Conservation (phyloP, 2,113 vertebrate species). For the Sula dactylatra region DNA sequence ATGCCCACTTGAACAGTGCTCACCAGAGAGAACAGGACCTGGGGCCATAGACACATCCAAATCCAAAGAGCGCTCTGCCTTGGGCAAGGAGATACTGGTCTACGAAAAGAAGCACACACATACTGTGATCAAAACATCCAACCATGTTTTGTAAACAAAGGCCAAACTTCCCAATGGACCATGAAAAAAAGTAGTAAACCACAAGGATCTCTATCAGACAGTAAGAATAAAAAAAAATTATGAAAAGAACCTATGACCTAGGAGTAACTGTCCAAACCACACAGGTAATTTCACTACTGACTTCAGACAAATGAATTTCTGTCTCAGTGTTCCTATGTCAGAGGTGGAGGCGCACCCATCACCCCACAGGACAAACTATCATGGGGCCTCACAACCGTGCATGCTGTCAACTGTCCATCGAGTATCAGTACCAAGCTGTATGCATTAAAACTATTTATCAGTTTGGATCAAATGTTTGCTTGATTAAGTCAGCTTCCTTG, state of each 20-base stretch:
- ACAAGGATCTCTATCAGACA: background rate
- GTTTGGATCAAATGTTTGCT: background rate
- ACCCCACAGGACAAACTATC: background rate
- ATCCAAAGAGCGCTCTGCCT: background rate
- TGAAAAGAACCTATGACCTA: background rate
- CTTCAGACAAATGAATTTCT: background rate
- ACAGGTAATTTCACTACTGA: background rate
- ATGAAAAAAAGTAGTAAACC: background rate
- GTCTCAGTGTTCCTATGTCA: background rate
- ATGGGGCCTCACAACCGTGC: background rate
- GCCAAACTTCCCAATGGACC: background rate
- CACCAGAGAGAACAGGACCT: background rate
- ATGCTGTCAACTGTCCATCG: fast-evolving
- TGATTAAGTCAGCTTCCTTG: background rate
- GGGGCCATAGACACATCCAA: background rate
- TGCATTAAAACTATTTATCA: background rate
- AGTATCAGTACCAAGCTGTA: background rate
- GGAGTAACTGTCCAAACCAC: background rate
- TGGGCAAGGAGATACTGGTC: background rate
- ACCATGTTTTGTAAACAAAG: background rate
- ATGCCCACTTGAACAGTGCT: background rate
- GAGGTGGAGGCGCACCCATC: background rate
- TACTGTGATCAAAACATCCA: background rate
- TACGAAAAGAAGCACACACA: background rate
- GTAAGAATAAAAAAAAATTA: background rate